These are phyloP conservation scores for Seriola rivoliana DNA, from an alignment of 2,113 vertebrate genomes.

Conservation along the genomic window DNA sequence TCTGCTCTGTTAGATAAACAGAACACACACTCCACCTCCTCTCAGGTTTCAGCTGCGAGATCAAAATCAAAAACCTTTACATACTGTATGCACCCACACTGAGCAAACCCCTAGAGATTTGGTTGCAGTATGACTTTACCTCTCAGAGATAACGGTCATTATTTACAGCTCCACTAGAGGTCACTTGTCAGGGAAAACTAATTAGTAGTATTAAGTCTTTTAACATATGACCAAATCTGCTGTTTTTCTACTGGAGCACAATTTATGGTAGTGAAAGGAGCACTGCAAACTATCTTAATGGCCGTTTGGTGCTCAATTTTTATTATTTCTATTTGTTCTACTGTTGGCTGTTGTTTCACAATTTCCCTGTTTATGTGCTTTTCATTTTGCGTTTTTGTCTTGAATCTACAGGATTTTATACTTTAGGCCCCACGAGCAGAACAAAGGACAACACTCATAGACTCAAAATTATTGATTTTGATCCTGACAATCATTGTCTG, in stretches of 20 bases:
- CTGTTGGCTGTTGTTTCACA: not conserved
- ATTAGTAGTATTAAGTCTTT: not conserved
- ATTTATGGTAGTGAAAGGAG: too few species aligned
- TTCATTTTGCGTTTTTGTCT: not conserved
- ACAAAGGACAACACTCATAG: not conserved
- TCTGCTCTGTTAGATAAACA: constrained; percentile 21
- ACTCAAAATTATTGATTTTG: constrained; percentile 39
- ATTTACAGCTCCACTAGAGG: not conserved
- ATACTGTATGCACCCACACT: not conserved
- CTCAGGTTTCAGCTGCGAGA: not conserved
- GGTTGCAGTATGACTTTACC: too few species aligned
- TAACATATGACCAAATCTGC: not conserved
- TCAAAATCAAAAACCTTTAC: not conserved
- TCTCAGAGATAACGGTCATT: not conserved
- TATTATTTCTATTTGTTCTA: not conserved
- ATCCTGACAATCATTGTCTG: not conserved
- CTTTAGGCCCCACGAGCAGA: not conserved
- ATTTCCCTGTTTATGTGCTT: not conserved
- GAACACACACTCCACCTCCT: not conserved
- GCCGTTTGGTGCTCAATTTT: not conserved
- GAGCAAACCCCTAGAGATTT: not conserved
- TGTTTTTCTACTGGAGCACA: not conserved
- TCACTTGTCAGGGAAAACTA: not conserved
- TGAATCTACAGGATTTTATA: not conserved
- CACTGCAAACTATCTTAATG: not conserved